A percentile compares a stretch with the other conserved stretches of the same genome.
phyloP scores from a whole-genome alignment of 2,888 invertebrate genomes.

The Caenorhabditis macrosperma region DNA sequence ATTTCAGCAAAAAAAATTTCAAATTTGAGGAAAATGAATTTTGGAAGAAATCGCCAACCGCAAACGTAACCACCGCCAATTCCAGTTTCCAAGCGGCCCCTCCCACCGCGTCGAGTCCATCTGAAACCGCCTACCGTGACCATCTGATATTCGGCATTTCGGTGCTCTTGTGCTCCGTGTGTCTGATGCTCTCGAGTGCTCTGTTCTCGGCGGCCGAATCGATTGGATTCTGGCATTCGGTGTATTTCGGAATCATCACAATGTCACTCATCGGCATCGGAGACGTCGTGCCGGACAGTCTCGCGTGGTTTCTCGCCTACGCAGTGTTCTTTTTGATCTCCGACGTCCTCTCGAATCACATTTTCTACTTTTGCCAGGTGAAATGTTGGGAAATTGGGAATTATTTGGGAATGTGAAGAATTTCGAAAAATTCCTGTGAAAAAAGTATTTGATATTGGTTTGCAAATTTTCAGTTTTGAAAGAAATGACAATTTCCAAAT shows the following conservation, averaged over 20 bases:
- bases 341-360: conserved; percentile 46
- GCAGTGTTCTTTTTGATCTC: conserved; percentile 30
- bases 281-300: conserved; percentile 33
- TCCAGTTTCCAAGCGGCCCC: no score
- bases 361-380: conserved; percentile 48
- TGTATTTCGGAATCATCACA: conserved; percentile 52
- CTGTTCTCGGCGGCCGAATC: conserved; percentile 28
- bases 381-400: neutral
- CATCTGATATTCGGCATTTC: conserved; percentile 31
- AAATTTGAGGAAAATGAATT: neutral
- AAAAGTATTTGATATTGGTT: no score
- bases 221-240: conserved; percentile 10
- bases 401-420: neutral
- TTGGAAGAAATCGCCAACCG: neutral
- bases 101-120: no score
- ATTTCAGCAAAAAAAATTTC: neutral
- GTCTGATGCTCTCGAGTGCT: conserved; percentile 27
- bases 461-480: no score
- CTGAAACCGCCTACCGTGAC: conserved; percentile 5
- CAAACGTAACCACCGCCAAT: no score
- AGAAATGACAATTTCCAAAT: no score
- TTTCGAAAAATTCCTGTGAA: no score
- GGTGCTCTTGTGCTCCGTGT: conserved; percentile 16
- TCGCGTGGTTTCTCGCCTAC: conserved; percentile 26
- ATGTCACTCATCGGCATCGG: conserved; percentile 47